A percentile compares a stretch with the other conserved stretches of the same genome.
Conservation (phyloP, 2,113 vertebrate species). For the Ardeotis arabs region DNA sequence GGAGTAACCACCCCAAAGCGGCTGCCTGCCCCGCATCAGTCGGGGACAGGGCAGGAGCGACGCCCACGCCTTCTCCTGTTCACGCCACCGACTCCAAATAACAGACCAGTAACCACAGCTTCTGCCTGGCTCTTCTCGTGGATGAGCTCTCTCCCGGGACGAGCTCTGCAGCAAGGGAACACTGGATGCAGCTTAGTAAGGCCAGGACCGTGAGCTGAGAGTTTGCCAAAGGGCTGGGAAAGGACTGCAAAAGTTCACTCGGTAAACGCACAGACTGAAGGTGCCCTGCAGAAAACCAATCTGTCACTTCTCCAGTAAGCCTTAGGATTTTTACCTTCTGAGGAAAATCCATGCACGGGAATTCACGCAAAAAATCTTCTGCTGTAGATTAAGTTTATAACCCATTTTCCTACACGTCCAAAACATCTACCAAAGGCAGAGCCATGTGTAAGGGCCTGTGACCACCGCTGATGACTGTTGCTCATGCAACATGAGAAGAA, state of each 20-base stretch:
- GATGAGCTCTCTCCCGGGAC: background rate
- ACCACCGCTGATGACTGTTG: background rate
- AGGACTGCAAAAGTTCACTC: background rate
- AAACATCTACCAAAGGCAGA: background rate
- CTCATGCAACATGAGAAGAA: background rate
- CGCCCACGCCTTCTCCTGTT: background rate
- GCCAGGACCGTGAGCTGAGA: background rate
- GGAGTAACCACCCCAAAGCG: background rate
- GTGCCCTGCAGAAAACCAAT: background rate
- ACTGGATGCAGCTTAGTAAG: too few relatives aligned
- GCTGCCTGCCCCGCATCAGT: fast-evolving
- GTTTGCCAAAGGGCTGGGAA: background rate
- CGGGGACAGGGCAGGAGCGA: background rate
- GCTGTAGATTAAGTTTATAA: background rate
- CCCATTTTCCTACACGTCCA: background rate
- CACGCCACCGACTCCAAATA: background rate
- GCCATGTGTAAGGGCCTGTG: fast-evolving
- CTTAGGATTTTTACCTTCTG: background rate
- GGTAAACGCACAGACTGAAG: background rate
- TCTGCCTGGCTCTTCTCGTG: background rate
- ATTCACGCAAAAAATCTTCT: background rate
- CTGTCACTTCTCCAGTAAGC: too few relatives aligned
- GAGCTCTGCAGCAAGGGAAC: background rate
- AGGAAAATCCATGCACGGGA: background rate
- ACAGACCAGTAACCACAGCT: too few relatives aligned